Percentiles rank a stretch among this genome's conserved stretches.
Evolutionary conservation across 2,888 invertebrate genomes (phyloP).

Genomic region (Octonoba sinensis): DNA sequence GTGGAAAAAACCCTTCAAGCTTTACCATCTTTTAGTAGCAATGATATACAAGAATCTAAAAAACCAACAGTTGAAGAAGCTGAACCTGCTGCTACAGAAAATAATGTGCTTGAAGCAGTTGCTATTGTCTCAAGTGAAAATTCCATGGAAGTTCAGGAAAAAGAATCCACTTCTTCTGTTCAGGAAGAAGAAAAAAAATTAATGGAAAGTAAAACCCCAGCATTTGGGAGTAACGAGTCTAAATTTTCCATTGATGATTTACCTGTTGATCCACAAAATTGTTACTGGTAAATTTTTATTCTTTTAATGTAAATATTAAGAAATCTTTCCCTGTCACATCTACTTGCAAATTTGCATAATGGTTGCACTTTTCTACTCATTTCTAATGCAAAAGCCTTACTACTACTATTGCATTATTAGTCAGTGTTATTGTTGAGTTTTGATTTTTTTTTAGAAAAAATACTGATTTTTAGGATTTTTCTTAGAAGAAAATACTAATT

Average conservation of each 20-base stretch:
- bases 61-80: too few relatives aligned
- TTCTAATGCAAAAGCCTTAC: too few relatives aligned
- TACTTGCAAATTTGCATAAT: too few relatives aligned
- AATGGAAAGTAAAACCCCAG: slow-evolving; percentile 3
- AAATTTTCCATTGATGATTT: slow-evolving; percentile 50
- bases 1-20: too few relatives aligned
- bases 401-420: too few relatives aligned
- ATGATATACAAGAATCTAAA: not conserved
- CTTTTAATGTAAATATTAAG: not conserved
- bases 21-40: slow-evolving; percentile 1
- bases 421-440: too few relatives aligned
- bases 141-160: slow-evolving; percentile 37
- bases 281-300: slow-evolving; percentile 52
- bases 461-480: too few relatives aligned
- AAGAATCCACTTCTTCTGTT: slow-evolving; percentile 5
- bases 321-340: too few relatives aligned
- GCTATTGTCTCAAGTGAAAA: slow-evolving; percentile 12
- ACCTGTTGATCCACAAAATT: slow-evolving; percentile 41
- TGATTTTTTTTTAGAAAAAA: too few relatives aligned
- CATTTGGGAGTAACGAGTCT: slow-evolving; percentile 53
- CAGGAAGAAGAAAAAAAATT: slow-evolving; percentile 9
- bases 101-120: not conserved
- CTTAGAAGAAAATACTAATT: too few relatives aligned
- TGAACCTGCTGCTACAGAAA: not conserved
- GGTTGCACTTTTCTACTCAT: too few relatives aligned